Conservation (phyloP, 2,888 invertebrate genomes). For the Chymomyza fuscimana region DNA sequence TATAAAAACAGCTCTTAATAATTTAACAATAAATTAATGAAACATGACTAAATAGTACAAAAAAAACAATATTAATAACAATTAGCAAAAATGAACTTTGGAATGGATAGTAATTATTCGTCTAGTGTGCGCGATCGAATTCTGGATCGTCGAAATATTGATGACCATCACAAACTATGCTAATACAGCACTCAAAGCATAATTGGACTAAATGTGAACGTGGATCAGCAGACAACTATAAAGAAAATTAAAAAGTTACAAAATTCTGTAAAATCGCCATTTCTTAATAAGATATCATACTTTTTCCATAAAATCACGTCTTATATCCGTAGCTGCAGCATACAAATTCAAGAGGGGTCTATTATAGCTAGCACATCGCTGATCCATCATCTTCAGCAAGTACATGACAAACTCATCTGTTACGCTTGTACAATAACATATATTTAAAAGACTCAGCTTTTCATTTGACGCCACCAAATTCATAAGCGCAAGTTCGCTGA, state of each 20-base stretch:
- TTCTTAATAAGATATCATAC: slow-evolving; percentile 33
- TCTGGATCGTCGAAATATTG: slow-evolving; percentile 58
- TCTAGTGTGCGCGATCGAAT: slow-evolving; percentile 48
- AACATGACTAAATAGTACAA: too few species aligned
- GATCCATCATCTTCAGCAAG: slow-evolving; percentile 35
- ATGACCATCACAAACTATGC: slow-evolving; percentile 48
- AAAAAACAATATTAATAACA: background rate
- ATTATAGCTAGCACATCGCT: slow-evolving; percentile 17
- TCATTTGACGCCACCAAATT: slow-evolving; percentile 49
- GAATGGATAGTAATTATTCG: slow-evolving; percentile 30
- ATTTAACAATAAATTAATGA: too few species aligned
- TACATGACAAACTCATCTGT: slow-evolving; percentile 56
- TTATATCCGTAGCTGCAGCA: slow-evolving; percentile 62
- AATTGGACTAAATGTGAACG: slow-evolving; percentile 49
- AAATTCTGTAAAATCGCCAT: too few species aligned
- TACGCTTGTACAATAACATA: slow-evolving; percentile 57
- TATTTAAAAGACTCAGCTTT: slow-evolving; percentile 51
- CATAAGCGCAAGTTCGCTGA: slow-evolving; percentile 48
- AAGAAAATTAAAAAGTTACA: background rate
- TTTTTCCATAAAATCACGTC: slow-evolving; percentile 56
- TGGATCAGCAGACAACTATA: slow-evolving; percentile 45
- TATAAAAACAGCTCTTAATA: background rate
- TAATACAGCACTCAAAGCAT: slow-evolving; percentile 60
- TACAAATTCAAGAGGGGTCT: slow-evolving; percentile 47
- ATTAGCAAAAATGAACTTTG: slow-evolving; percentile 23